A percentile compares a stretch with the other conserved stretches of the same genome.
Conservation (phyloP, 2,113 vertebrate species). For the Gila orcuttii region DNA sequence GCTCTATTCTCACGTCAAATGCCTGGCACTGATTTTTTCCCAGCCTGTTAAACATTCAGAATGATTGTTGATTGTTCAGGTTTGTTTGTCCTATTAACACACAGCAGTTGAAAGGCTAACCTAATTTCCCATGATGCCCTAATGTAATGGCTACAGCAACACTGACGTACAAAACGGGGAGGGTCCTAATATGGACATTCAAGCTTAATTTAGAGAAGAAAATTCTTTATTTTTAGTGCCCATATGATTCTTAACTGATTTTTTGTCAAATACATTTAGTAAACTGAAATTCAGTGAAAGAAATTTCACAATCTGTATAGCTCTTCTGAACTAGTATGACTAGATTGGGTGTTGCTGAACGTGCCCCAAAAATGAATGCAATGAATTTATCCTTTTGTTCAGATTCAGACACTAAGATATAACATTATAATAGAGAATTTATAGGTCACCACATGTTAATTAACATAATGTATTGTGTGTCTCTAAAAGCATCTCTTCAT, state of each 20-base stretch:
- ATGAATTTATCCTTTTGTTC: background rate
- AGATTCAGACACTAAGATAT: background rate
- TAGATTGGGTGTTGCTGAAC: background rate
- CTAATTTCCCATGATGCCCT: background rate
- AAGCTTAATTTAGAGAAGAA: background rate
- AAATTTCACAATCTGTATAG: background rate
- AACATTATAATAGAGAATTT: background rate
- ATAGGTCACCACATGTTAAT: conserved; percentile 13
- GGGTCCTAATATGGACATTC: background rate
- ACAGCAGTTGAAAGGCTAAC: background rate
- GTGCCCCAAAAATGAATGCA: background rate
- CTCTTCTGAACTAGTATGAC: background rate
- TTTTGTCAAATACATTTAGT: background rate
- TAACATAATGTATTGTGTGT: background rate
- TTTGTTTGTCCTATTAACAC: conserved; percentile 19
- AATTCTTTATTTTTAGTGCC: background rate
- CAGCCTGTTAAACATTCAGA: background rate
- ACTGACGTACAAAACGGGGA: background rate
- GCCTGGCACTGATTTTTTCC: background rate
- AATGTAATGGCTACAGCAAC: background rate
- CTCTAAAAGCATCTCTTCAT: background rate
- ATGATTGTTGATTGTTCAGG: background rate
- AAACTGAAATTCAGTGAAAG: background rate
- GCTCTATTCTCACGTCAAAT: background rate
- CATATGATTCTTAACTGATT: background rate